Evolutionary conservation across 2,113 vertebrate genomes (phyloP).

Genomic region (Piprites chloris): DNA sequence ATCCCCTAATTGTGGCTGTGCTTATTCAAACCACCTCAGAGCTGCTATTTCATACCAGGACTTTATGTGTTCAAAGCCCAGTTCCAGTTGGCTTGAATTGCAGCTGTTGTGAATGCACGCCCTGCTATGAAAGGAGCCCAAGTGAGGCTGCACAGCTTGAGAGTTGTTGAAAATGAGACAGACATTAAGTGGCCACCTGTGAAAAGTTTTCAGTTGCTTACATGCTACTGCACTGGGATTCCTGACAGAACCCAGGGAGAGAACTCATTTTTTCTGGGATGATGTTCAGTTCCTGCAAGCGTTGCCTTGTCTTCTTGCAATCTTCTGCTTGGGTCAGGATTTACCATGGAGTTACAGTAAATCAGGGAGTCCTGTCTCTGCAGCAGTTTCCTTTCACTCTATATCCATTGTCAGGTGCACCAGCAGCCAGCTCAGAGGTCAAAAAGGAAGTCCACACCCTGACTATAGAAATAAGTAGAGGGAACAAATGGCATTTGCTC

Average conservation of each 20-base stretch:
- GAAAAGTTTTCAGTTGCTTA: slow-evolving; percentile 24
- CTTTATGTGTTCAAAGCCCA: slow-evolving; percentile 26
- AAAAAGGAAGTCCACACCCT: background rate
- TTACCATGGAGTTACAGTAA: background rate
- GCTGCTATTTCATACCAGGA: slow-evolving; percentile 20
- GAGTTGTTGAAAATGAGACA: background rate
- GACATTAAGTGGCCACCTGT: slow-evolving; percentile 48
- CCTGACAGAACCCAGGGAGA: background rate
- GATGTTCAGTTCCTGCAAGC: background rate
- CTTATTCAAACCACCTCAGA: slow-evolving; percentile 2
- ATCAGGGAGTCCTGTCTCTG: background rate
- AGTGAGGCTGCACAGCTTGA: slow-evolving; percentile 11
- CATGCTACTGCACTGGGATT: background rate
- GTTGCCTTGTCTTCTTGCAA: background rate
- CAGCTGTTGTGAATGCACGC: slow-evolving; percentile 18
- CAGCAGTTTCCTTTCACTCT: background rate
- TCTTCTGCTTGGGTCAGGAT: background rate
- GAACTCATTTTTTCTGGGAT: background rate
- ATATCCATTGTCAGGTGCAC: background rate
- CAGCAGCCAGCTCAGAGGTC: background rate
- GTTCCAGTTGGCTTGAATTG: slow-evolving; percentile 26
- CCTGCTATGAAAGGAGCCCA: slow-evolving; percentile 29
- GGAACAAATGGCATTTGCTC: background rate
- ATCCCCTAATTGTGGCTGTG: background rate
- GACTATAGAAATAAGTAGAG: background rate